Evolutionary conservation across 2,888 invertebrate species (phyloP), one percentile per base, ranked within the genome.

Genomic region (Drosophila merina): DNA sequence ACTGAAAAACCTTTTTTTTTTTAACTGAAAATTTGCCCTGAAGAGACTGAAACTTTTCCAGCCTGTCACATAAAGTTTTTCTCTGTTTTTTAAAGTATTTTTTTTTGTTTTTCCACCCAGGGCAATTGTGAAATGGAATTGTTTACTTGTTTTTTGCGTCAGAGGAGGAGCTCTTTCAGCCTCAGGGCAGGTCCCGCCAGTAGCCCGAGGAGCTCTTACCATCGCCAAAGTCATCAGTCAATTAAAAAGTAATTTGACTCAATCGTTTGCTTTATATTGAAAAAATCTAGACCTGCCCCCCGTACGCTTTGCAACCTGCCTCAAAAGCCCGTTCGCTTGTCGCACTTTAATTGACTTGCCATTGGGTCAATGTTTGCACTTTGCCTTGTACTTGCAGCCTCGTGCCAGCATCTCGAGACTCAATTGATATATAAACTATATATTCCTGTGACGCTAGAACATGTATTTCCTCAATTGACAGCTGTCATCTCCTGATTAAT

Each of bases 281-380:
- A 56, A 36, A 20, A 55, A 31, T 49, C 56, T 36, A 44, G 36
- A 33, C 54, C 40, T 40, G 28, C 5, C 28, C 14, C 33, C 28
- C 33, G 3, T 30, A 40, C 44, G n/a, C 26, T 28, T 36, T 50
- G 12, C 25, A 48, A 33, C 14, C 20, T 28, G 47, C 30, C 30
- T 40, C 20, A 14, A 25, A 31, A 33, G 44, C 45, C 31, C 36
- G 49, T 57, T 57, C 42, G 56, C 48, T 40, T 3, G 58, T 40
- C 50, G 55, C 64, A 64, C 77, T 69, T 84, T 84, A 80, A 81
- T 80, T 80, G 80, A 81, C 82, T 67, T 52, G 45, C 40, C 55
- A 67, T 42, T 62, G 72, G 72, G 68, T 72, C 71, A 81, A 68
- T 71, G 54, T 59, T 68, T 66, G 57, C 57, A 50, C 74, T 70